A percentile compares a stretch with the other conserved stretches of the same genome.
Conservation (phyloP, 2,888 invertebrate species). For the Idaea dimidiata region DNA sequence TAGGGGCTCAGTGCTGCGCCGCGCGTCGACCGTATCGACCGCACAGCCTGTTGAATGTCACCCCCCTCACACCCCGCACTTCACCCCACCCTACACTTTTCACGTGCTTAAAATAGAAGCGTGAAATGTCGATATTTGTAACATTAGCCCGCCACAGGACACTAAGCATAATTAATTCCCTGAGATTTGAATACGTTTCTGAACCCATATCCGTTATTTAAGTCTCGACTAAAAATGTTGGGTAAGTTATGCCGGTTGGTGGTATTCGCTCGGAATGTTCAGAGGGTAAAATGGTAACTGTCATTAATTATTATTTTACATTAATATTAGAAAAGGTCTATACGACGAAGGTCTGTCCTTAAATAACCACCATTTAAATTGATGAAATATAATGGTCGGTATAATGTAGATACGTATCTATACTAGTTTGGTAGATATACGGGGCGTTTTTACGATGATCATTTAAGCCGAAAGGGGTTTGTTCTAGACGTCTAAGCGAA, state of each 20-base stretch:
- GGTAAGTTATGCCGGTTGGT: conserved; percentile 5
- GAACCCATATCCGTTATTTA: conserved; percentile 25
- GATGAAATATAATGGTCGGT: conserved; percentile 2
- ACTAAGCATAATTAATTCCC: conserved; percentile 47
- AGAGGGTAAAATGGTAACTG: conserved; percentile 15
- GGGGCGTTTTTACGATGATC: too few relatives aligned
- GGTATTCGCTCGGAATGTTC: conserved; percentile 20
- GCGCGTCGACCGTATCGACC: conserved; percentile 75
- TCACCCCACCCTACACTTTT: conserved; percentile 64
- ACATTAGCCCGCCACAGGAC: conserved; percentile 66
- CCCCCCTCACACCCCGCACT: conserved; percentile 50
- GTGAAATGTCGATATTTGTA: conserved; percentile 76
- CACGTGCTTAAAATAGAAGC: conserved; percentile 79
- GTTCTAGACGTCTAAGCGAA: too few relatives aligned
- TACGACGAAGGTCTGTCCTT: neutral
- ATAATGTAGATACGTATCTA: too few relatives aligned
- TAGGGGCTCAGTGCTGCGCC: conserved; percentile 57
- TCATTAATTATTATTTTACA: conserved; percentile 26
- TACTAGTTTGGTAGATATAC: too few relatives aligned
- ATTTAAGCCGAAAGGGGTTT: too few relatives aligned
- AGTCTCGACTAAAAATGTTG: conserved; percentile 18
- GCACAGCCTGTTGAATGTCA: conserved; percentile 77
- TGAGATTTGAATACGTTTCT: conserved; percentile 31
- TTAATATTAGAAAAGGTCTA: conserved; percentile 19
- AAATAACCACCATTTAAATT: conserved; percentile 6